Evolutionary conservation across 2,797 vertebrate species (phyloP).

Genomic region (Cephalopachus bancanus): DNA sequence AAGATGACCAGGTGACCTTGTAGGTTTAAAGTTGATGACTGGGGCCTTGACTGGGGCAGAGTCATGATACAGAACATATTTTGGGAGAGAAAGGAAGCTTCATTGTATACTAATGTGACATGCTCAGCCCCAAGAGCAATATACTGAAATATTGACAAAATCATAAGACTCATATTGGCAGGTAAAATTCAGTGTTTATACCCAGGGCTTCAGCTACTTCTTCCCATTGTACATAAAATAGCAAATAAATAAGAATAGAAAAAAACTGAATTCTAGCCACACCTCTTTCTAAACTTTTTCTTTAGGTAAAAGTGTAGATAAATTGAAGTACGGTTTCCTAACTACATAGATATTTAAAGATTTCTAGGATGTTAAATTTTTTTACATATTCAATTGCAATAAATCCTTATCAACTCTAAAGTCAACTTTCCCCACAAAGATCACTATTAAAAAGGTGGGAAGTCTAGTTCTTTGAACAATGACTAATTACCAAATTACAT

Average conservation of each 20-base stretch:
- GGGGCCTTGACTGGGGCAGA: conserved; percentile 91
- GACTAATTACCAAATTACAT: conserved; percentile 26
- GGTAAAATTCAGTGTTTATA: conserved; percentile 75
- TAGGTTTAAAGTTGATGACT: conserved; percentile 92
- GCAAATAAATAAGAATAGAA: conserved; percentile 32
- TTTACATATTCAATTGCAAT: conserved; percentile 19
- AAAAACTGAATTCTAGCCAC: not conserved
- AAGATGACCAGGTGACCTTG: conserved; percentile 95
- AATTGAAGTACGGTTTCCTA: conserved; percentile 47
- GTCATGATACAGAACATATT: conserved; percentile 83
- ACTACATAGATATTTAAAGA: conserved; percentile 33
- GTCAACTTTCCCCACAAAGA: not conserved
- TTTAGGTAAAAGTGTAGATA: conserved; percentile 38
- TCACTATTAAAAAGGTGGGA: conserved; percentile 5
- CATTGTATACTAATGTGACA: conserved; percentile 79
- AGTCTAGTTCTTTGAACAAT: conserved; percentile 57
- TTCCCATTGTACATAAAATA: conserved; percentile 54
- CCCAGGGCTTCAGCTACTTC: conserved; percentile 53
- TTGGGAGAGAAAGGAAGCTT: conserved; percentile 69
- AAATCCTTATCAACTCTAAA: not conserved
- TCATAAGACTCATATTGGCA: conserved; percentile 77
- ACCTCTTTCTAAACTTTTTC: not conserved
- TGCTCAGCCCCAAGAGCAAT: conserved; percentile 63
- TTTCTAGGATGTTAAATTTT: conserved; percentile 16
- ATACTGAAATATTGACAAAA: conserved; percentile 80